Base-by-base conservation (phyloP, 1,140 invertebrate species). In the Belonocnema kinseyi region DNA sequence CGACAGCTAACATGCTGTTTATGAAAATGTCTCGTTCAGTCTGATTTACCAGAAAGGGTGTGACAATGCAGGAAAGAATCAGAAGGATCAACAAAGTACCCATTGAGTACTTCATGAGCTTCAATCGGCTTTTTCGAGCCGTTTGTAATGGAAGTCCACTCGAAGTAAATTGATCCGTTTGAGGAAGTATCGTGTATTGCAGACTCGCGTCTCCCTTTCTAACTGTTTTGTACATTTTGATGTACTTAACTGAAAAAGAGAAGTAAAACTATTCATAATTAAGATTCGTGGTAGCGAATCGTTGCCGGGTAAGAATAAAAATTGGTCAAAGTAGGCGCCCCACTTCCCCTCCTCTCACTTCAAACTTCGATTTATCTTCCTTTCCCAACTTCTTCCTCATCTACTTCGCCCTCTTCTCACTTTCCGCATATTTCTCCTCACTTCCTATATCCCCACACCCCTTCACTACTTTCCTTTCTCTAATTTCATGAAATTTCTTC, bases 141-240 rank as follows among this genome's bases (percentile, higher is more conserved):
- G 74, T 50, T 72, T 73, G 19, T 1, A 77, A 53, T 12, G 74
- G 50, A 33, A 72, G 74, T 46, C 46, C 73, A 50, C 53, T 83
- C 70, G 90, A 92, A n/a, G 93, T 88, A 78, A 94, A 92, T 83
- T 94, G 94, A 86, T 95, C 94, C 26, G 94, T 94, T 86, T 95
- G 94, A 56, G 94, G 94, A 52, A 95, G 89, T 81, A 95, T 95
- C 53, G 94, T 95, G 86, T 95, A 95, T 82, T 95, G 94, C 81
- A 95, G 91, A 83, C 94, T 94, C 82, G 94, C 94, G 85, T 95
- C 94, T 50, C 94, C 94, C 86, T 95, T 94, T 75, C 94, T 88
- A 85, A 95, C 94, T 70, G 94, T 95, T 91, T 95, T 95, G 89
- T 95, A 95, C 94, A 95, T 89, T 92, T 79, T 80, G 74, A 73